Conservation (phyloP, 2,797 vertebrate genomes). For the Lycodopsis pacificus region DNA sequence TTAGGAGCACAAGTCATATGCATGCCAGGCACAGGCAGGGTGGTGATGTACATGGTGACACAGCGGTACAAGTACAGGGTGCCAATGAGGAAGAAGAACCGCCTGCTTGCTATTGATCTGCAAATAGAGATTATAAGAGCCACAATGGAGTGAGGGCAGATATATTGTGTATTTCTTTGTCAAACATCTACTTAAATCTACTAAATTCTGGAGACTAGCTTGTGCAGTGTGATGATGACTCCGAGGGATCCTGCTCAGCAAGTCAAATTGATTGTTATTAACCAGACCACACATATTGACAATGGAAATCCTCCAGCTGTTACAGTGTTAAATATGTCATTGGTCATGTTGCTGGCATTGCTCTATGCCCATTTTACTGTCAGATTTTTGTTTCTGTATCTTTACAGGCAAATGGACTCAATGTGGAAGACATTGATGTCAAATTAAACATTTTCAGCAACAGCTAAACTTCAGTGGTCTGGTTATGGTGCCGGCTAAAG, state of each 20-base stretch:
- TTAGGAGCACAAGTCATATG: constrained; percentile 98
- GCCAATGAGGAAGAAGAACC: constrained; percentile 97
- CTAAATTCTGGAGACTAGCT: not conserved
- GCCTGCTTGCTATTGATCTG: constrained; percentile 93
- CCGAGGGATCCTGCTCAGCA: not conserved
- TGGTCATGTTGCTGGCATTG: too few species aligned
- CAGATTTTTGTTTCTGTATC: not conserved
- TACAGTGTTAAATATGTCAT: too few species aligned
- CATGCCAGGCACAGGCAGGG: constrained; percentile 95
- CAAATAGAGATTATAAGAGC: constrained; percentile 48
- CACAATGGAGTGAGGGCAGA: not conserved
- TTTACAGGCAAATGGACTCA: not conserved
- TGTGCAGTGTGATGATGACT: not conserved
- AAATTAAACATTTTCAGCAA: not conserved
- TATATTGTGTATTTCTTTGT: not conserved
- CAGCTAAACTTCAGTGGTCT: not conserved
- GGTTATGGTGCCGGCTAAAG: not conserved
- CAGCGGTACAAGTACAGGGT: constrained; percentile 98
- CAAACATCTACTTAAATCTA: constrained; percentile 6
- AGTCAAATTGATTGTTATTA: constrained; percentile 12
- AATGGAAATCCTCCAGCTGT: not conserved
- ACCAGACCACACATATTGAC: not conserved
- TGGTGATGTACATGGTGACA: constrained; percentile 98
- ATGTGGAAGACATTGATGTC: constrained; percentile 2
- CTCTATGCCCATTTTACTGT: not conserved